Base-by-base conservation (phyloP, 1,140 invertebrate genomes). In the Elymnias hypermnestra region DNA sequence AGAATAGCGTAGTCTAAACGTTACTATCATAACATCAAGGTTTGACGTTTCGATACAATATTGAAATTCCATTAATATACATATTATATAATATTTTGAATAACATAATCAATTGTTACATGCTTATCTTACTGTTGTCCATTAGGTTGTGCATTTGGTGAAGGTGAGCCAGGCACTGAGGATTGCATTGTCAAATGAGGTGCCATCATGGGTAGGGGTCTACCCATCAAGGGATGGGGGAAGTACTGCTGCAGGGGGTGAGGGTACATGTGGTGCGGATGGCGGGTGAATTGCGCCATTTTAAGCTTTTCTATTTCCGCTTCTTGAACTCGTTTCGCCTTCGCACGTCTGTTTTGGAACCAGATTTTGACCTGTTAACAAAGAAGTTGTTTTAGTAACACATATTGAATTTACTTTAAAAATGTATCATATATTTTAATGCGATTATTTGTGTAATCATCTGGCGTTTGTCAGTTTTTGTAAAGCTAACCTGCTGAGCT, bases 261-360 rank as follows among this genome's bases (percentile, higher is more conserved):
- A 9, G 81, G 73, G 53, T 87, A 84, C 56, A 86, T 57, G 53
- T 85, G 82, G 64, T 86, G 83, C 31, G 83, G 83, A 53, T 87
- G 82, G 8, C 86, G 74, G 19, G 86, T 78, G 50, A 86, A 87
- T 49, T 86, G 84, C 55, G 92, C 92, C 92, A 94, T 94, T 76
- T 94, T 92, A 54, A 95, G 81, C 81, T 95, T 95, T 83, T 96
- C 95, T 58, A 97, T 91, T 89, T 98, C 96, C 18, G 96, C 96
- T 82, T 98, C 96, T 75, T 98, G 96, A 5, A 98, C 89, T 13
- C 97, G 90, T 77, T 98, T 98, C 57, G 95, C 94, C 85, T 98
- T 98, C 37, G 97, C 97, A 26, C 97, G 87, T 4, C 97, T 90
- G 82, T 98, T 98, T 91, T 98, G 97, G 82, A 98, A 98, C 97